These are phyloP conservation scores for Dynastes maya DNA, from an alignment of 2,888 invertebrate species.

Conservation along the genomic window DNA sequence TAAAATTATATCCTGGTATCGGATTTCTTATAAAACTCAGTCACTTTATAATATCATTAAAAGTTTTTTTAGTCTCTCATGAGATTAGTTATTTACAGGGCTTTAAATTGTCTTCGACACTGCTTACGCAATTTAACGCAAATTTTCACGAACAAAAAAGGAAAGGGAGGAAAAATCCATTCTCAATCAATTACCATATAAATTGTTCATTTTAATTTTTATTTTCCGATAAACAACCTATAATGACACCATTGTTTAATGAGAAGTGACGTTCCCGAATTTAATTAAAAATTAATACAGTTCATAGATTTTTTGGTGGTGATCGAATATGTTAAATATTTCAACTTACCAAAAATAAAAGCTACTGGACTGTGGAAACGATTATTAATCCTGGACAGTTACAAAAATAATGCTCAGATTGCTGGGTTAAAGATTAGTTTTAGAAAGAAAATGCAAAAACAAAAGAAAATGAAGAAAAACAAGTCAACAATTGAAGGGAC, in stretches of 20 bases:
- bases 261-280: not conserved
- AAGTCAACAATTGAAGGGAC: too few species aligned
- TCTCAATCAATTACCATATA: constrained; percentile 33
- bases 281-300: constrained; percentile 29
- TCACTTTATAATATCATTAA: not conserved
- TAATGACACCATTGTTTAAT: constrained; percentile 2
- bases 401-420: too few species aligned
- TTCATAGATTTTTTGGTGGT: not conserved
- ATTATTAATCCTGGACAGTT: too few species aligned
- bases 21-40: not conserved
- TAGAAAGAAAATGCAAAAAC: too few species aligned
- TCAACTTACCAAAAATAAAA: not conserved
- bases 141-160: constrained; percentile 1
- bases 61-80: not conserved
- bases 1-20: not conserved
- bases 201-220: constrained; percentile 40
- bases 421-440: too few species aligned
- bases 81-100: not conserved
- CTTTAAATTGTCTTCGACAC: constrained; percentile 19
- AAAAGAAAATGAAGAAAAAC: too few species aligned
- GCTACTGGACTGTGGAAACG: too few species aligned
- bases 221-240: constrained; percentile 27
- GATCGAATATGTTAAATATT: not conserved
- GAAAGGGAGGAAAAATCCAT: not conserved
- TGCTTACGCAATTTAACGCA: not conserved